These are phyloP conservation scores for Drosophila bocqueti DNA, from an alignment of 1,140 invertebrate genomes.

Conservation along the genomic window DNA sequence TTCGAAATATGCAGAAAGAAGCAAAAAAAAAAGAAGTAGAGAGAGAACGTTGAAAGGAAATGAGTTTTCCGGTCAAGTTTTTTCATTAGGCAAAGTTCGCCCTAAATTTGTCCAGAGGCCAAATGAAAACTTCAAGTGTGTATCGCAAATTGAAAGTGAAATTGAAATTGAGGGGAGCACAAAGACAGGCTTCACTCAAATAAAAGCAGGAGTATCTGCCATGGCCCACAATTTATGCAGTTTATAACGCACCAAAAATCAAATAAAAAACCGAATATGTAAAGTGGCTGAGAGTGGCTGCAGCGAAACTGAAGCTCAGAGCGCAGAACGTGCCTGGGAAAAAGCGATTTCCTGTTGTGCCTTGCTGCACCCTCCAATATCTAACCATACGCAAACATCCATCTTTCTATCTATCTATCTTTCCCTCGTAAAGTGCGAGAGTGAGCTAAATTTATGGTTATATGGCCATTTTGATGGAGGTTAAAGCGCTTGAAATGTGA, in stretches of 20 bases:
- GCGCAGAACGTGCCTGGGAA: slow-evolving; percentile 47
- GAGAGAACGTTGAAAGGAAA: slow-evolving; percentile 23
- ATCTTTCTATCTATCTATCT: slow-evolving; percentile 1
- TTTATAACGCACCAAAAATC: slow-evolving; percentile 34
- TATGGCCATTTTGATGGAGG: slow-evolving; percentile 26
- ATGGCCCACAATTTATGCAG: slow-evolving; percentile 42
- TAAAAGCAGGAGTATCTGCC: neutral
- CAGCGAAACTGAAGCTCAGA: slow-evolving; percentile 31
- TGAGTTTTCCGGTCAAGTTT: slow-evolving; percentile 40
- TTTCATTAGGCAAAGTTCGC: slow-evolving; percentile 46
- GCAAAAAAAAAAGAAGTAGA: neutral
- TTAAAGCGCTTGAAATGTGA: slow-evolving; percentile 30
- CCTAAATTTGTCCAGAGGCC: slow-evolving; percentile 30
- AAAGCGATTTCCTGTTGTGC: slow-evolving; percentile 37
- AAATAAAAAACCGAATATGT: slow-evolving; percentile 37
- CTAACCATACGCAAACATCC: slow-evolving; percentile 13
- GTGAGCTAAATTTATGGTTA: slow-evolving; percentile 28
- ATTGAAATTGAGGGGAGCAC: slow-evolving; percentile 19
- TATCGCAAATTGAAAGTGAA: slow-evolving; percentile 34
- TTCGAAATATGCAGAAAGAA: slow-evolving; percentile 33
- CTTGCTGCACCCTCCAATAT: slow-evolving; percentile 16
- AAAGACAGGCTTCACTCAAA: slow-evolving; percentile 30
- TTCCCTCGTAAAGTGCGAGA: slow-evolving; percentile 53
- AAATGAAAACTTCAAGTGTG: slow-evolving; percentile 25
- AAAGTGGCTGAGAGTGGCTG: slow-evolving; percentile 56